These are phyloP conservation scores for Crenuchus spilurus DNA, from an alignment of 2,797 vertebrate genomes.

Conservation along the genomic window DNA sequence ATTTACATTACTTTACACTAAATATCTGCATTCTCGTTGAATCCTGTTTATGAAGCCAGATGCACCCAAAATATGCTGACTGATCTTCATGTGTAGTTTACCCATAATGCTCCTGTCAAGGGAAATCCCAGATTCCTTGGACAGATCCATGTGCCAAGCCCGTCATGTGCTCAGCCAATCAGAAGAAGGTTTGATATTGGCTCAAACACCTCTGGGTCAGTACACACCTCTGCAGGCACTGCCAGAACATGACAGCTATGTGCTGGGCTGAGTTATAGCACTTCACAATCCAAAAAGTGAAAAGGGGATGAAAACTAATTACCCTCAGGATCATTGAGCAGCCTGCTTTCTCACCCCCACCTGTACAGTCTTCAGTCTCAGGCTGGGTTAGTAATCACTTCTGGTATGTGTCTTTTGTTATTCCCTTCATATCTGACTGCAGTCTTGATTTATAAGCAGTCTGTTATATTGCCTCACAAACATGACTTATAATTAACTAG, in stretches of 20 bases:
- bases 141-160: conserved; percentile 18
- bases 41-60: no score
- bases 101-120: conserved; percentile 10
- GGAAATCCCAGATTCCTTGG: conserved; percentile 50
- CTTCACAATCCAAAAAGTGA: conserved; percentile 31
- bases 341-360: conserved; percentile 9
- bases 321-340: conserved; percentile 44
- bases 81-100: neutral
- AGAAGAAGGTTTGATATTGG: conserved; percentile 28
- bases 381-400: conserved; percentile 27
- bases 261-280: conserved; percentile 46
- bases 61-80: neutral
- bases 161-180: conserved; percentile 36
- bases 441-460: conserved; percentile 11
- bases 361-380: conserved; percentile 13
- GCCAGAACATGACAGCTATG: conserved; percentile 55
- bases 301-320: conserved; percentile 26
- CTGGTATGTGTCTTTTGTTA: conserved; percentile 3
- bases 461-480: conserved; percentile 12
- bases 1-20: no score
- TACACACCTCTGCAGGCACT: conserved; percentile 46
- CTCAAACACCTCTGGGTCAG: conserved; percentile 44
- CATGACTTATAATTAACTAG: neutral
- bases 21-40: no score
- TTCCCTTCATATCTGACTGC: conserved; percentile 7